Base-by-base conservation (phyloP, 37 sponge, comb jelly and placozoan species). In the Chondrosia reniformis region DNA sequence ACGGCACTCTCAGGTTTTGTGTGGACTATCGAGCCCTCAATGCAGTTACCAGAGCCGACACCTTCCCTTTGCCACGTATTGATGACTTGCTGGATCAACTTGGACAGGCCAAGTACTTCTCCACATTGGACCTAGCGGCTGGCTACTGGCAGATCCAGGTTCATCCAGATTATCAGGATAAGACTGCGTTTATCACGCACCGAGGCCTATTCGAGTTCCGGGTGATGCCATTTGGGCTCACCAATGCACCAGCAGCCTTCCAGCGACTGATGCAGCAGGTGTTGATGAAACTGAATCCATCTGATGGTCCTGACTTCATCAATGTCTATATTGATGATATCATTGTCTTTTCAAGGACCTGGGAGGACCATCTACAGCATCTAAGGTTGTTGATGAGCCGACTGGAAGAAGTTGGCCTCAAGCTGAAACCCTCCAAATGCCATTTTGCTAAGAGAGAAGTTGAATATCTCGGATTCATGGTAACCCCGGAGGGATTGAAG, bases 311-410 rank as follows among this genome's bases (percentile, higher is more conserved):
- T 33, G 56, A 63, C 46, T 63, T 63, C 66, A 78, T 84, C 12
- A 38, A 75, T 8, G 86, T 79, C 7, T 85, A 79, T 64, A 39
- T 85, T 1, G 85, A 84, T 79, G 75, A 85, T 57, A 39, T 85
- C 15, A 65, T 85, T 22, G 67, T 85, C 10, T 84, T 77, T 28
- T 84, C 79, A 5, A 57, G 40, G 5, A 67, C 72, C 42, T 34
- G 79, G 31, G 64, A 55, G 22, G 80, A 80, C 6, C 86, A 79
- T 34, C 13, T 79, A 8, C 33, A 72, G 46, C 86, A 85, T 58
- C 80, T 85, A 4, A 4, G 37, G 1, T 4, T 12, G 31, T 71
- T 84, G 3, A 30, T 76, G 2, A 36, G 65, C 7, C 69, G 57
- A 33, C 4, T 77, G 8, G 8, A 12, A 22, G 40, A 40, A 38